These are phyloP conservation scores for Leuciscus waleckii DNA, from an alignment of 2,797 vertebrate genomes.

Conservation along the genomic window DNA sequence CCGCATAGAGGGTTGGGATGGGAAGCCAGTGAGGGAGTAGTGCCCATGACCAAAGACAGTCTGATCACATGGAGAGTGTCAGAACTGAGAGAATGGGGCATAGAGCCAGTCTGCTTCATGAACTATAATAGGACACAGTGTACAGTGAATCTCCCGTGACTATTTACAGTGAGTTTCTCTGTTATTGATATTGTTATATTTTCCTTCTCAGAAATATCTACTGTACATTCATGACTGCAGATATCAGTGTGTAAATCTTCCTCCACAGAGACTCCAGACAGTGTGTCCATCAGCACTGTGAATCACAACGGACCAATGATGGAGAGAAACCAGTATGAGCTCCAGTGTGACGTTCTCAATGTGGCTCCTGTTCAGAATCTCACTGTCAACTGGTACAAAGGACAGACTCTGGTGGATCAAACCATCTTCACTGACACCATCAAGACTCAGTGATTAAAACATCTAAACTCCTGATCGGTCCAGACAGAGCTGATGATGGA, in stretches of 20 bases:
- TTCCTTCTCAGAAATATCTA: not conserved
- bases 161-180: slow-evolving; percentile 60
- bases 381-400: slow-evolving; percentile 65
- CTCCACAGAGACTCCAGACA: slow-evolving; percentile 69
- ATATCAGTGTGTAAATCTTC: slow-evolving; percentile 15
- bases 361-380: slow-evolving; percentile 70
- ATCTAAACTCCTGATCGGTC: accelerated
- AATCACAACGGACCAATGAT: slow-evolving; percentile 5
- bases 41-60: accelerated
- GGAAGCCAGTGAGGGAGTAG: slow-evolving; percentile 17
- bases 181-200: not conserved
- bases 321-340: slow-evolving; percentile 21
- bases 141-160: not conserved
- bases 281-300: slow-evolving; percentile 57
- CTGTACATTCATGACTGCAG: not conserved
- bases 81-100: slow-evolving; percentile 24
- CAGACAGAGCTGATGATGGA: slow-evolving; percentile 58
- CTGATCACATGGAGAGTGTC: slow-evolving; percentile 49
- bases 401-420: accelerated
- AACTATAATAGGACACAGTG: not conserved
- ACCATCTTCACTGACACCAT: accelerated
- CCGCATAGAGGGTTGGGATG: slow-evolving; percentile 36
- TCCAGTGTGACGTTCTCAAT: slow-evolving; percentile 66
- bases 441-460: accelerated
- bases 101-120: slow-evolving; percentile 5